Evolutionary conservation across 2,797 vertebrate genomes (phyloP).

Genomic region (Chloroceryle inda): DNA sequence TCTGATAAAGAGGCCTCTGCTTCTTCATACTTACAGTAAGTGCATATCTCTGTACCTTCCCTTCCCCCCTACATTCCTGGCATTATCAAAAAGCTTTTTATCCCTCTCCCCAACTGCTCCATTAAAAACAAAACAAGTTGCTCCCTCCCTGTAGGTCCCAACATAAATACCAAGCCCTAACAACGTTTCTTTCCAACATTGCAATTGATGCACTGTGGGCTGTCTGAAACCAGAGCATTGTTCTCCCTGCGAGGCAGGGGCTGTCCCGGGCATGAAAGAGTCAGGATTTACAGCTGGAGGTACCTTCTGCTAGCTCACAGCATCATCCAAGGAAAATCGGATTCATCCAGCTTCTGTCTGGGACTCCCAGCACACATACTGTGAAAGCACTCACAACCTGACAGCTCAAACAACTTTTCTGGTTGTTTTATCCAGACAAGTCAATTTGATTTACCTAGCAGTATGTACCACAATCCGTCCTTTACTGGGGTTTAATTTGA

Average conservation of each 20-base stretch:
- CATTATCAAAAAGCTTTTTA: slow-evolving; percentile 65
- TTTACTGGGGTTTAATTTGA: background rate
- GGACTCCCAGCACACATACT: background rate
- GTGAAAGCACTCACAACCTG: rapidly evolving
- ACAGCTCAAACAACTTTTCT: background rate
- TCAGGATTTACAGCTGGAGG: background rate
- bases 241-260: background rate
- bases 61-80: slow-evolving; percentile 26
- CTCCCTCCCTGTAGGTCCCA: background rate
- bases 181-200: background rate
- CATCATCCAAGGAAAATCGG: background rate
- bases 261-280: background rate
- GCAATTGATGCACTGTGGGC: background rate
- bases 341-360: background rate
- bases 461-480: background rate
- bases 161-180: background rate
- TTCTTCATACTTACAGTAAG: slow-evolving; percentile 40
- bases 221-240: background rate
- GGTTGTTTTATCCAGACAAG: background rate
- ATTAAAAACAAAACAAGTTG: slow-evolving; percentile 46
- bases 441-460: background rate
- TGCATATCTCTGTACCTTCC: background rate
- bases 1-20: slow-evolving; percentile 64
- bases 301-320: background rate
- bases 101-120: background rate